These are phyloP conservation scores for Oeneis ivallda DNA, from an alignment of 2,888 invertebrate genomes.

Conservation along the genomic window DNA sequence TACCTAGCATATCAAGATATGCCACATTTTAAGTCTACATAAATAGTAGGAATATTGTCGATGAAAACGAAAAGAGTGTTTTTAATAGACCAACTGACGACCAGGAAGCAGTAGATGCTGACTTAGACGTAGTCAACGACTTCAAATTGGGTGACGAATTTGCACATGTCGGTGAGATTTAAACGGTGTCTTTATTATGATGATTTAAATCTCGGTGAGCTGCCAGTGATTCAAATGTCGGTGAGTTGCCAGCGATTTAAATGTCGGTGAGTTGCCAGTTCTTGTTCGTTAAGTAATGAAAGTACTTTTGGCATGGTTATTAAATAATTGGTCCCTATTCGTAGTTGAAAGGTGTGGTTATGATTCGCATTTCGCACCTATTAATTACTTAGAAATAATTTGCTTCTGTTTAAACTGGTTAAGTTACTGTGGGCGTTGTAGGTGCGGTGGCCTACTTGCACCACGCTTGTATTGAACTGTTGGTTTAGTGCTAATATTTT, in stretches of 20 bases:
- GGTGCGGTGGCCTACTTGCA: slow-evolving; percentile 16
- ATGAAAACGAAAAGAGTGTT: slow-evolving; percentile 62
- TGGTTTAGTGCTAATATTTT: neutral
- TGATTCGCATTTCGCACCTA: slow-evolving; percentile 23
- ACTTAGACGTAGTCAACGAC: slow-evolving; percentile 63
- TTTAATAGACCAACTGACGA: slow-evolving; percentile 84
- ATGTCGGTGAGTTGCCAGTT: too few relatives aligned
- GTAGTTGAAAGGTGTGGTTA: slow-evolving; percentile 21
- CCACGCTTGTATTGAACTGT: slow-evolving; percentile 8
- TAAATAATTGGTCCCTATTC: neutral
- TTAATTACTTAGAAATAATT: slow-evolving; percentile 29
- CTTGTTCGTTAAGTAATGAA: too few relatives aligned
- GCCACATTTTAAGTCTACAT: too few relatives aligned
- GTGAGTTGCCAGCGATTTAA: too few relatives aligned
- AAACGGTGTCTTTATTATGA: neutral
- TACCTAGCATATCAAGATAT: too few relatives aligned
- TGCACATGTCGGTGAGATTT: slow-evolving; percentile 46
- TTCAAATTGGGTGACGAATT: slow-evolving; percentile 71
- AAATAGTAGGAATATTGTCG: slow-evolving; percentile 60
- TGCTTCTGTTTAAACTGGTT: slow-evolving; percentile 25
- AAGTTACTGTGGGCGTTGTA: slow-evolving; percentile 27
- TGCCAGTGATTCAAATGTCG: too few relatives aligned
- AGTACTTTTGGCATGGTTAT: neutral
- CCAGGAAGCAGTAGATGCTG: slow-evolving; percentile 88
- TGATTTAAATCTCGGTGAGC: too few relatives aligned